Base-by-base conservation (phyloP, 1,140 invertebrate species). In the Plectrocnemia conspersa region DNA sequence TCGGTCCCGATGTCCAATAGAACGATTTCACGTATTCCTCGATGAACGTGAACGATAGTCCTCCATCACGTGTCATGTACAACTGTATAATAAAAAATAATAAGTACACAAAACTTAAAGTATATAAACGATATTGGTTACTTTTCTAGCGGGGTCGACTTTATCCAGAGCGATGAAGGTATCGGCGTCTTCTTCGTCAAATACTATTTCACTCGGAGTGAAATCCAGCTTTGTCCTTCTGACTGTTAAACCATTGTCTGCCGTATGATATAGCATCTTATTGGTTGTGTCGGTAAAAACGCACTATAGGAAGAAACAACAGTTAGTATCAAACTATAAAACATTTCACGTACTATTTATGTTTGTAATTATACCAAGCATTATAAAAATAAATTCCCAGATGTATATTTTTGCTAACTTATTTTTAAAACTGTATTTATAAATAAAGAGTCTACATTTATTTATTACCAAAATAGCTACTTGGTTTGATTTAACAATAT, bases 241-340 rank as follows among this genome's bases (percentile, higher is more conserved):
- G 56, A 93, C 84, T 9, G 72, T 81, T 33, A 69, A 67, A 0
- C 88, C 89, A 75, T 84, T 83, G 68, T 94, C 78, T 16, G 65
- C 73, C 1, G 90, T 91, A 22, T 85, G 82, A 65, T 85, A 93
- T 6, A 93, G 74, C 49, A 83, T 78, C 64, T 86, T 86, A 67
- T 93, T 83, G 13, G 76, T 73, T 9, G 82, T 79, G 70, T 94
- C 91, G 24, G 85, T 82, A 70, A 94, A 93, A 2, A 93, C 79
- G 72, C 87, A 89, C 90, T 94, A 76, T 54, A 47, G 64, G 61
- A 62, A 49, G 21, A 46, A 29, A 59, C 33, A 58, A 35, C 19
- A n/a, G n/a, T n/a, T n/a, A n/a, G n/a, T n/a, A n/a, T n/a, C n/a
- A n/a, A n/a, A n/a, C n/a, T n/a, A n/a, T n/a, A n/a, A n/a, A n/a